Conservation (phyloP, 2,888 invertebrate species). For the Agapetus fuscipes region DNA sequence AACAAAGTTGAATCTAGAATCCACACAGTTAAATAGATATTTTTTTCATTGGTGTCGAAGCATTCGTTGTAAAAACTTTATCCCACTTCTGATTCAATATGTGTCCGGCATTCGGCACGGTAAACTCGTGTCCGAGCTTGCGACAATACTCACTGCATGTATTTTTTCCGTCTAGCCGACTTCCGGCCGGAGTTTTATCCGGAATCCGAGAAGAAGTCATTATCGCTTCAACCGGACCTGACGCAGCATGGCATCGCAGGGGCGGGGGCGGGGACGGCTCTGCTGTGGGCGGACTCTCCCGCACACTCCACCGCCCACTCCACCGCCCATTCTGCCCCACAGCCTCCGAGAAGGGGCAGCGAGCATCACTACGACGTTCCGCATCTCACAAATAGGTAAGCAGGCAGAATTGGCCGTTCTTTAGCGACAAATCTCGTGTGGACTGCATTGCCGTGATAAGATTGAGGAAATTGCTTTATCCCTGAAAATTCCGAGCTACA, state of each 20-base stretch:
- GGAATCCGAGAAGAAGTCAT: constrained; percentile 61
- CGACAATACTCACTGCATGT: too few species aligned
- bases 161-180: constrained; percentile 38
- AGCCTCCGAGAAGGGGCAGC: constrained; percentile 47
- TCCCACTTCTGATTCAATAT: too few species aligned
- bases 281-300: constrained; percentile 21
- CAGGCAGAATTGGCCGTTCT: background rate
- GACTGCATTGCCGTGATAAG: background rate
- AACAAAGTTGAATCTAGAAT: too few species aligned
- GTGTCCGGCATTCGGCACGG: too few species aligned
- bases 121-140: too few species aligned
- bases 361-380: constrained; percentile 74
- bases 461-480: background rate
- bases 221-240: constrained; percentile 52
- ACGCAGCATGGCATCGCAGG: constrained; percentile 34
- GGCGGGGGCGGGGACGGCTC: constrained; percentile 4
- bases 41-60: too few species aligned
- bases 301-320: constrained; percentile 24
- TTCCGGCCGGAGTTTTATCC: constrained; percentile 68
- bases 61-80: too few species aligned
- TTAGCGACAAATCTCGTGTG: background rate
- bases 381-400: constrained; percentile 49
- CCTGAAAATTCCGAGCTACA: too few species aligned
- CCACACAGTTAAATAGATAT: too few species aligned
- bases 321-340: constrained; percentile 17